A percentile compares a stretch with the other conserved stretches of the same genome.
These are phyloP conservation scores for Cotesia chilonis DNA, from an alignment of 1,140 invertebrate species.

Conservation along the genomic window DNA sequence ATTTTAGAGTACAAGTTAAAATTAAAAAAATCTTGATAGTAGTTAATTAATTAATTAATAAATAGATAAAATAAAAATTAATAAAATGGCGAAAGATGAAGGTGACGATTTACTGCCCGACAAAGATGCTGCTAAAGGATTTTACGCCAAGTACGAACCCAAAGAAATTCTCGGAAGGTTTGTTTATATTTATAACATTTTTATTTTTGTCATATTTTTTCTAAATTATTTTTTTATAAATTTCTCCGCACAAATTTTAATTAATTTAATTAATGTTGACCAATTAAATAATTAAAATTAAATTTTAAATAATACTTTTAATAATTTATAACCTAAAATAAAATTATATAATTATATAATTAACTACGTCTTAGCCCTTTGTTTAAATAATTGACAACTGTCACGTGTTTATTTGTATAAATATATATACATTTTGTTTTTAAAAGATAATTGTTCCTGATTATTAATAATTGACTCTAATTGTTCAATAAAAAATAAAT, in stretches of 20 bases:
- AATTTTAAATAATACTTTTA: not conserved
- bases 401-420: slow-evolving; percentile 1
- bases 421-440: slow-evolving; percentile 6
- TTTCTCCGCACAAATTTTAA: not conserved
- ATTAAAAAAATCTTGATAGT: too few species aligned
- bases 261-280: too few species aligned
- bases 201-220: slow-evolving; percentile 21
- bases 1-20: too few species aligned
- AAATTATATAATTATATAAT: slow-evolving; percentile 27
- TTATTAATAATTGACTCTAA: slow-evolving; percentile 13
- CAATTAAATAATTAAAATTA: not conserved
- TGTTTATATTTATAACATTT: slow-evolving; percentile 49
- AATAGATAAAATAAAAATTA: not conserved
- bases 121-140: slow-evolving; percentile 90
- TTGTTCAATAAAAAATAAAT: slow-evolving; percentile 10
- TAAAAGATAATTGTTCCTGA: slow-evolving; percentile 18
- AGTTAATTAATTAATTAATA: too few species aligned
- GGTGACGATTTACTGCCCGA: slow-evolving; percentile 84
- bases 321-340: not conserved
- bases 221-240: not conserved
- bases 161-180: slow-evolving; percentile 97
- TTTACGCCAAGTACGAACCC: slow-evolving; percentile 98
- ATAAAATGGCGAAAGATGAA: slow-evolving; percentile 81
- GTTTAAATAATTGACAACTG: not conserved
- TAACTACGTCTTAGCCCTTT: slow-evolving; percentile 16